Evolutionary conservation across 2,888 invertebrate species (phyloP), one percentile per base, ranked within the genome.

Genomic region (Drosophila seclusa): DNA sequence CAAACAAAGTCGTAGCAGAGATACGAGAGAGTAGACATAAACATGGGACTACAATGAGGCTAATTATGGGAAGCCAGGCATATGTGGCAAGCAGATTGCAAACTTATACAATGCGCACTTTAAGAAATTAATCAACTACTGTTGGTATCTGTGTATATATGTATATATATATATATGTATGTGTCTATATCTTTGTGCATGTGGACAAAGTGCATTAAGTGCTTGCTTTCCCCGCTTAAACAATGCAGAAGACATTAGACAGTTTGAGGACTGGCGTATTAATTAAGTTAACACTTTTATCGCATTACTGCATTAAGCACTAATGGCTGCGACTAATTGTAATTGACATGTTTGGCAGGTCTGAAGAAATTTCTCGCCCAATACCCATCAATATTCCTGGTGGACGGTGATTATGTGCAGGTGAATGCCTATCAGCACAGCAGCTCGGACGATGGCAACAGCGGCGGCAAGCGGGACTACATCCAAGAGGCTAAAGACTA

Each of bases 401-500:
- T 99, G 90, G 97, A 98, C 92, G 99, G 97, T 83, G 98, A 99
- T 93, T 96, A 97, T 94, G 97, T 97, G 81, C 96, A 96, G 93
- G 96, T 97, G 89, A 97, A 97, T 93, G 96, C 96, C 86, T 97
- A 96, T 94, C 96, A 96, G 93, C 94, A 95, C 92, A 93, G 94
- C 83, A 95, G 94, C 81, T 94, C 95, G 87, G 95, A 95, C 89
- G 94, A 94, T 82, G 92, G 91, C 58, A 87, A 92, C 59, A 90
- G 81, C 66, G 94, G 94, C 75, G 96, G 96, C 81, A 96, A 96
- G 91, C 95, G 97, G 87, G 97, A 98, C 93, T 98, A 98, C 93
- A 98, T 98, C 87, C 96, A 97, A 91, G 99, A 99, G 94, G 99
- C 99, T 67, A 98, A 99, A 90, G 98, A 98, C 92, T 99, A 99